These are phyloP conservation scores for Athalia circularis DNA, from an alignment of 2,888 invertebrate species.

Conservation along the genomic window DNA sequence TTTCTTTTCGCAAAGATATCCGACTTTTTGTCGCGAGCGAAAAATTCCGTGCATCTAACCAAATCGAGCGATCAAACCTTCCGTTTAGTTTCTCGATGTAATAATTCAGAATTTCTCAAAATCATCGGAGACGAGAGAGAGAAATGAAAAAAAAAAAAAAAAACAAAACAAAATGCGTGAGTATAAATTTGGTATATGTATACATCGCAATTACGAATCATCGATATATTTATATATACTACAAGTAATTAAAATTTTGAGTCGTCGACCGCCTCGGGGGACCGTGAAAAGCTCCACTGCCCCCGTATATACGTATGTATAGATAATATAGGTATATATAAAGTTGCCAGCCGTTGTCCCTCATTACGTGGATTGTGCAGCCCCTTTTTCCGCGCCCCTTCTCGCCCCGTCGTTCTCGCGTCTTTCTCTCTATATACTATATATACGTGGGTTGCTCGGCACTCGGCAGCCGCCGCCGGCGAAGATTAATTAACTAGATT, in stretches of 20 bases:
- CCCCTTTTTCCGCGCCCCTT: not conserved
- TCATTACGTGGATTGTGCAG: constrained; percentile 32
- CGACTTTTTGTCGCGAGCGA: too few relatives aligned
- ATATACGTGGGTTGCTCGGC: constrained; percentile 22
- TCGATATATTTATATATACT: too few relatives aligned
- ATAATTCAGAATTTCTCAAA: too few relatives aligned
- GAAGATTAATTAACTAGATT: constrained; percentile 73
- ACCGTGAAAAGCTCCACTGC: constrained; percentile 11
- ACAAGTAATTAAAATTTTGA: constrained; percentile 33
- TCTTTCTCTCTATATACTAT: constrained; percentile 19
- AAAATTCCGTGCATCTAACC: too few relatives aligned
- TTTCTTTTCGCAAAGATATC: too few relatives aligned
- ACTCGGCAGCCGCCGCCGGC: constrained; percentile 61
- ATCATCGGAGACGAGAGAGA: too few relatives aligned
- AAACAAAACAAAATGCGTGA: too few relatives aligned
- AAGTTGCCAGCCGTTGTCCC: constrained; percentile 33
- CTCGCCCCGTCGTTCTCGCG: constrained; percentile 1
- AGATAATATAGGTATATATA: not conserved
- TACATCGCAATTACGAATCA: too few relatives aligned
- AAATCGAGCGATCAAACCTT: too few relatives aligned
- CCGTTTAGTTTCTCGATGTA: too few relatives aligned
- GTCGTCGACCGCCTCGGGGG: constrained; percentile 6
- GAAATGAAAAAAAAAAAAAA: too few relatives aligned
- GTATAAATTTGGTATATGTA: too few relatives aligned
- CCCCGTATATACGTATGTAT: constrained; percentile 16